Evolutionary conservation across 2,797 vertebrate species (phyloP).

Genomic region (Acridotheres tristis): DNA sequence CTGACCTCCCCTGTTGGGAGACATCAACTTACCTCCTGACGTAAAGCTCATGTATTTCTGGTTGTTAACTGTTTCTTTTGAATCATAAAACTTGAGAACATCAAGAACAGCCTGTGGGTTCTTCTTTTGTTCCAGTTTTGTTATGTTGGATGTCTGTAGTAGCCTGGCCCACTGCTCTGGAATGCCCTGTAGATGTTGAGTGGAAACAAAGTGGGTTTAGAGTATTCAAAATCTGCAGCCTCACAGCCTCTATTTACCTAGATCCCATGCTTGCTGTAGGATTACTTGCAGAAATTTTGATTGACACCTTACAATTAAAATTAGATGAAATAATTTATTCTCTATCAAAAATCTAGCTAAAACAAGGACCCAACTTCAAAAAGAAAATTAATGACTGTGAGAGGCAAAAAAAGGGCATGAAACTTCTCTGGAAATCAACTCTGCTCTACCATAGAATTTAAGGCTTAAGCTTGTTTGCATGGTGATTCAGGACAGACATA

Average conservation of each 20-base stretch:
- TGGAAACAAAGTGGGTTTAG: conserved; percentile 46
- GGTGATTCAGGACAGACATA: conserved; percentile 74
- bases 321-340: conserved; percentile 75
- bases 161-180: conserved; percentile 97
- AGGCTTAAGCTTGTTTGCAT: conserved; percentile 72
- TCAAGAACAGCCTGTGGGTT: conserved; percentile 97
- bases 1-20: background rate
- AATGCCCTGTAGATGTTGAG: conserved; percentile 84
- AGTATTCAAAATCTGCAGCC: background rate
- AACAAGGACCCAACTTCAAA: conserved; percentile 76
- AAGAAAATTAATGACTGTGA: conserved; percentile 77
- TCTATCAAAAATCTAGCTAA: conserved; percentile 77
- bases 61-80: conserved; percentile 99
- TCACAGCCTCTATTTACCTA: conserved; percentile 65
- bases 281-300: conserved; percentile 70
- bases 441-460: conserved; percentile 74
- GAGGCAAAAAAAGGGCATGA: conserved; percentile 74
- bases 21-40: conserved; percentile 86
- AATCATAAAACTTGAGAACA: conserved; percentile 98
- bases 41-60: conserved; percentile 99
- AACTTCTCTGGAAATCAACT: conserved; percentile 75
- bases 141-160: conserved; percentile 97
- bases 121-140: conserved; percentile 99
- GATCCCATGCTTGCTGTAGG: conserved; percentile 77
- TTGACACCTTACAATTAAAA: conserved; percentile 69